Percentiles rank a stretch among this genome's conserved stretches.
phyloP scores from a whole-genome alignment of 2,113 vertebrate species.

The Austrofundulus limnaeus region DNA sequence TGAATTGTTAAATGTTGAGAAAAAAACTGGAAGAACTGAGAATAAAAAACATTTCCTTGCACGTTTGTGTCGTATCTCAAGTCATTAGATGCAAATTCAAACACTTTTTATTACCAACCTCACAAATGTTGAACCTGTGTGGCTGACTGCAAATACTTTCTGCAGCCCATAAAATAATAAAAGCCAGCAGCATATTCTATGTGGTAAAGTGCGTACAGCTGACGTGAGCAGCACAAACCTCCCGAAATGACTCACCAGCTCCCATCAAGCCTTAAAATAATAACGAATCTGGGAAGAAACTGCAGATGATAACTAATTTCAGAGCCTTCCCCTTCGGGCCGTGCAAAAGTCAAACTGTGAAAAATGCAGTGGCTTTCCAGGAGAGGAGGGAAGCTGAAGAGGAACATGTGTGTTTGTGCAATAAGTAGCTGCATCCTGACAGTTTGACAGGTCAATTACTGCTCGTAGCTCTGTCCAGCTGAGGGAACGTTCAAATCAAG shows the following conservation, averaged over 20 bases:
- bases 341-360: constrained; percentile 43
- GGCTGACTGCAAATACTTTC: too few relatives aligned
- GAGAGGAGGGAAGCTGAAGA: constrained; percentile 21
- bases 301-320: constrained; percentile 50
- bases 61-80: background rate
- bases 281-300: constrained; percentile 6
- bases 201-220: background rate
- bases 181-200: constrained; percentile 12
- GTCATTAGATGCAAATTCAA: too few relatives aligned
- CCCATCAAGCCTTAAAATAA: constrained; percentile 17
- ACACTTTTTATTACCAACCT: too few relatives aligned
- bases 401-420: constrained; percentile 25
- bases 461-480: constrained; percentile 8
- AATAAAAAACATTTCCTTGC: background rate
- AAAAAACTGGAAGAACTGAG: too few relatives aligned
- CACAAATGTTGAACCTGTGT: too few relatives aligned
- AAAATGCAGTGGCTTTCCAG: constrained; percentile 34
- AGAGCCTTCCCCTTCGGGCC: constrained; percentile 27
- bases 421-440: constrained; percentile 20
- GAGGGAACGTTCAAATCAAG: constrained; percentile 4
- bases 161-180: constrained; percentile 11
- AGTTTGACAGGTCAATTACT: constrained; percentile 26
- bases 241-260: constrained; percentile 23
- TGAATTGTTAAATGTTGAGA: too few relatives aligned
- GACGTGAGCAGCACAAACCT: constrained; percentile 15